Percentiles rank a stretch among this genome's conserved stretches.
Conservation (phyloP, 1,140 invertebrate species). For the Cardiocondyla obscurior region DNA sequence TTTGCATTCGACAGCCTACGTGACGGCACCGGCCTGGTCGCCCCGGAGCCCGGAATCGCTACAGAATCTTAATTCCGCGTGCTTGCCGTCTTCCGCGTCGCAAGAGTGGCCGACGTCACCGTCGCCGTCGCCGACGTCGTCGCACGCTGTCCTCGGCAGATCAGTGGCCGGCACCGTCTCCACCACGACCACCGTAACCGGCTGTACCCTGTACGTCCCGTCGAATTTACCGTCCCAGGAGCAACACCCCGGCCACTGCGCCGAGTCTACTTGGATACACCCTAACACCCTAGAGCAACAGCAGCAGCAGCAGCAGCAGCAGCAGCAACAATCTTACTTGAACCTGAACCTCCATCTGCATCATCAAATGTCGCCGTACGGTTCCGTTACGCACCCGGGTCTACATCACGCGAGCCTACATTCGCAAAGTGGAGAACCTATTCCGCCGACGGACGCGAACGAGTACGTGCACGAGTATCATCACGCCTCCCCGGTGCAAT, state of each 20-base stretch:
- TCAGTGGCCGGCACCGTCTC: constrained; percentile 59
- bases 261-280: constrained; percentile 79
- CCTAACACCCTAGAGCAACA: constrained; percentile 75
- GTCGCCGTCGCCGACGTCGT: constrained; percentile 79
- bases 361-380: constrained; percentile 79
- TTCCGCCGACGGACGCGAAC: constrained; percentile 56
- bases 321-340: constrained; percentile 80
- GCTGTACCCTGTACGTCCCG: constrained; percentile 79
- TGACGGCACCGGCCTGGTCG: constrained; percentile 79
- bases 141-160: constrained; percentile 71
- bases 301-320: constrained; percentile 75
- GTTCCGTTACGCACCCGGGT: constrained; percentile 58
- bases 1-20: constrained; percentile 81
- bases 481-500: constrained; percentile 63
- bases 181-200: constrained; percentile 71
- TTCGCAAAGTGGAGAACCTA: constrained; percentile 58
- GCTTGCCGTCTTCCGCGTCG: constrained; percentile 34
- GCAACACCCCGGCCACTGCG: constrained; percentile 75
- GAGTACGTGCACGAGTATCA: constrained; percentile 76
- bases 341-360: constrained; percentile 82
- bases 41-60: constrained; percentile 79
- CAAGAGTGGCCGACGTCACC: constrained; percentile 82
- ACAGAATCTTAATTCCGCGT: constrained; percentile 62
- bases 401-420: constrained; percentile 72
- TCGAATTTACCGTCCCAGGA: constrained; percentile 71